Evolutionary conservation across 2,113 vertebrate genomes (phyloP).

Genomic region (Lamprotornis superbus): DNA sequence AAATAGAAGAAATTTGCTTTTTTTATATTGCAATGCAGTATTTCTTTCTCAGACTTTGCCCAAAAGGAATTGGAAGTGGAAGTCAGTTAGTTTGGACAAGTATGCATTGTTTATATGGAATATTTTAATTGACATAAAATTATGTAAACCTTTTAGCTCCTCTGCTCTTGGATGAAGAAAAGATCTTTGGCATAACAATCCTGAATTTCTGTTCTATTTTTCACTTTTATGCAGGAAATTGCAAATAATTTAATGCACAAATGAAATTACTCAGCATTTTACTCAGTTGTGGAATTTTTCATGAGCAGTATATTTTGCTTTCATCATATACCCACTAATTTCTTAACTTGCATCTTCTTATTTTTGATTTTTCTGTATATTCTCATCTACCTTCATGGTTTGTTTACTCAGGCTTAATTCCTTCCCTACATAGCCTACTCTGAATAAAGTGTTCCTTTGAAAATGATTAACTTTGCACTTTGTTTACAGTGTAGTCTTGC

Average conservation of each 20-base stretch:
- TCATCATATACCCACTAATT: background rate
- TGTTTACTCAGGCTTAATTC: slow-evolving; percentile 49
- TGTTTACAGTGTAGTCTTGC: slow-evolving; percentile 58
- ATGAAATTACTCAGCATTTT: slow-evolving; percentile 68
- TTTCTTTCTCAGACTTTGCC: slow-evolving; percentile 27
- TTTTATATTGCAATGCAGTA: slow-evolving; percentile 35
- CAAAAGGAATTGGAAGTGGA: slow-evolving; percentile 39
- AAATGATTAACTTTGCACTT: slow-evolving; percentile 56
- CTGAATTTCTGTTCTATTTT: slow-evolving; percentile 38
- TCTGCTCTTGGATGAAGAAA: slow-evolving; percentile 41
- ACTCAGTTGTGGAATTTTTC: background rate
- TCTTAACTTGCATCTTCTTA: background rate
- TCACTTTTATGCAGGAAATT: slow-evolving; percentile 41
- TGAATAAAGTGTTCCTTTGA: slow-evolving; percentile 51
- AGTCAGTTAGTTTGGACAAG: slow-evolving; percentile 32
- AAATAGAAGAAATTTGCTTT: slow-evolving; percentile 42
- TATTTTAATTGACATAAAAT: slow-evolving; percentile 53
- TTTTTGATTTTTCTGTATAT: slow-evolving; percentile 16
- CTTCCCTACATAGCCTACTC: background rate
- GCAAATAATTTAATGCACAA: slow-evolving; percentile 52
- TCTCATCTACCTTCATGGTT: slow-evolving; percentile 29
- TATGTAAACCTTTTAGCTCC: slow-evolving; percentile 28
- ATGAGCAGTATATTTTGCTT: background rate
- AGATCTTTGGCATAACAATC: slow-evolving; percentile 10
- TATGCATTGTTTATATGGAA: slow-evolving; percentile 55